phyloP scores from a whole-genome alignment of 2,113 vertebrate species.

The Sylvia atricapilla region DNA sequence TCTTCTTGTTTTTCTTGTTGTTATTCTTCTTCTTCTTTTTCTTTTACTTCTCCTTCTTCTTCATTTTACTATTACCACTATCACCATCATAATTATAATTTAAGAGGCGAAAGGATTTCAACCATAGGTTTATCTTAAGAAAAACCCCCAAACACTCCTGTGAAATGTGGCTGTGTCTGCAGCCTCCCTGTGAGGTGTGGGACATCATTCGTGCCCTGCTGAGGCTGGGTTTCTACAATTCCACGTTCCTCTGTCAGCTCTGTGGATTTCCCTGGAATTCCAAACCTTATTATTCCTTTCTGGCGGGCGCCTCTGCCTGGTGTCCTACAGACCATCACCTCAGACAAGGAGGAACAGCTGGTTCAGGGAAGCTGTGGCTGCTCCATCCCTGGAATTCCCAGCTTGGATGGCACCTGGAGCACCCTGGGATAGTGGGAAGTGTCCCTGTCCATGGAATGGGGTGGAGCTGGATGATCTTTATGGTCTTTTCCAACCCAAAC shows the following conservation, averaged over 20 bases:
- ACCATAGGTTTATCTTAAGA: neutral
- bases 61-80: too few relatives aligned
- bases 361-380: neutral
- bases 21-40: neutral
- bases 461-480: too few relatives aligned
- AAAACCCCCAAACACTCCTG: rapidly evolving
- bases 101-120: neutral
- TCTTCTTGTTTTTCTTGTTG: rapidly evolving
- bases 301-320: neutral
- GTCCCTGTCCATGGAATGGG: neutral
- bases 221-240: neutral
- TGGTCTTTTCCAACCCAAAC: neutral
- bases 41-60: neutral
- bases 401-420: neutral
- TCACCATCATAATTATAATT: neutral
- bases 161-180: rapidly evolving
- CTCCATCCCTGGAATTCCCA: neutral
- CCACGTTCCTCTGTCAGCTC: rapidly evolving
- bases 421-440: rapidly evolving
- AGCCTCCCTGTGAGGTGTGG: neutral
- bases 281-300: neutral
- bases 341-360: neutral
- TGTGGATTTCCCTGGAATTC: neutral
- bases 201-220: rapidly evolving
- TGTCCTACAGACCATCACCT: neutral